Evolutionary conservation across 1,140 invertebrate genomes (phyloP).

Genomic region (Ceratosolen solmsi): DNA sequence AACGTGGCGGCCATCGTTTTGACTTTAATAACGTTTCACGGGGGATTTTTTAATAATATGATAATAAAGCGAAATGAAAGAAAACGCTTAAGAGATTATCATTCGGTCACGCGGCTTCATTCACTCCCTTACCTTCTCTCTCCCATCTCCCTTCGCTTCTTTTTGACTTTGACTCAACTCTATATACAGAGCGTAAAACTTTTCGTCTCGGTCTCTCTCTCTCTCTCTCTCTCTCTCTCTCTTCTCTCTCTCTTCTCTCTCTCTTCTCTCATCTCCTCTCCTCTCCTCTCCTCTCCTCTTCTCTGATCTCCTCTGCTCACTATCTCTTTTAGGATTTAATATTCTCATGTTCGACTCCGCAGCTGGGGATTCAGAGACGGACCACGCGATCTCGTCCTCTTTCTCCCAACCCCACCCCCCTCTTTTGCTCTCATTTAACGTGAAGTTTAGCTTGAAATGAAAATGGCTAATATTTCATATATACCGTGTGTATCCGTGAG

Average conservation of each 20-base stretch:
- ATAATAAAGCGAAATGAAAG: slow-evolving; percentile 73
- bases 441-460: slow-evolving; percentile 22
- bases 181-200: slow-evolving; percentile 36
- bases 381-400: neutral
- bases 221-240: neutral
- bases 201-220: slow-evolving; percentile 45
- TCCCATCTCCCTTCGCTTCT: neutral
- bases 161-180: neutral
- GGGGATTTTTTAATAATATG: slow-evolving; percentile 73
- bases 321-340: slow-evolving; percentile 25
- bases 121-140: slow-evolving; percentile 49
- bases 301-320: neutral
- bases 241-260: slow-evolving; percentile 23
- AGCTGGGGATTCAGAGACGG: neutral
- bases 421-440: neutral
- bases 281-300: slow-evolving; percentile 8
- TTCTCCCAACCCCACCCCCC: neutral
- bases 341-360: slow-evolving; percentile 26
- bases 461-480: slow-evolving; percentile 32
- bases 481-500: neutral
- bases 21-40: slow-evolving; percentile 72
- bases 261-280: slow-evolving; percentile 21
- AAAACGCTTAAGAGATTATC: slow-evolving; percentile 70
- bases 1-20: slow-evolving; percentile 67
- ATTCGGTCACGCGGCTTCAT: slow-evolving; percentile 63